Conservation (phyloP, 2,797 vertebrate genomes). For the Melopsittacus undulatus region DNA sequence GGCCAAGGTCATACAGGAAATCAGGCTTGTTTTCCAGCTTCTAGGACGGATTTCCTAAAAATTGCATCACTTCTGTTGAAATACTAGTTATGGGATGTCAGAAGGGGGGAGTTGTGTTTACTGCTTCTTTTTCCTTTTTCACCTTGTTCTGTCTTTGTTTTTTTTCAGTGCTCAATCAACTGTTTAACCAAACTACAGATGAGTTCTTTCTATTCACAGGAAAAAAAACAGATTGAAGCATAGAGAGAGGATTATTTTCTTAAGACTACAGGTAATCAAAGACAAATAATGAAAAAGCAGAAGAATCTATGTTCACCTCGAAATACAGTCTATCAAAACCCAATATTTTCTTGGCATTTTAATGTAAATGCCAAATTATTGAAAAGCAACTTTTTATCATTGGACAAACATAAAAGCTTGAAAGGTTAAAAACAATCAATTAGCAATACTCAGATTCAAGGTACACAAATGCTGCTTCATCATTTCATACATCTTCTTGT, state of each 20-base stretch:
- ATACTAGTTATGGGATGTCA: background rate
- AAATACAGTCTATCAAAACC: background rate
- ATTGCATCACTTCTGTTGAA: conserved; percentile 12
- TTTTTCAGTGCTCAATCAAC: background rate
- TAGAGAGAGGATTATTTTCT: conserved; percentile 19
- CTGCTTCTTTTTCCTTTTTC: background rate
- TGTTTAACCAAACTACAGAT: background rate
- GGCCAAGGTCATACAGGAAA: background rate
- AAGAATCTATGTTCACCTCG: background rate
- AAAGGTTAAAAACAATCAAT: conserved; percentile 12
- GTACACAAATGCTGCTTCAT: background rate
- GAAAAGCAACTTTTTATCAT: background rate
- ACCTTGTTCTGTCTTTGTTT: background rate
- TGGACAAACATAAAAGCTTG: background rate
- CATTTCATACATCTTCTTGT: background rate
- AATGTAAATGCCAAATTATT: background rate
- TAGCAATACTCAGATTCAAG: background rate
- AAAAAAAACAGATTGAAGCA: background rate
- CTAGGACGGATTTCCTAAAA: conserved; percentile 2
- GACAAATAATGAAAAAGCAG: background rate
- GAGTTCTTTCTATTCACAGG: background rate
- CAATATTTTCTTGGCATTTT: background rate
- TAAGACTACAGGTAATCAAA: background rate
- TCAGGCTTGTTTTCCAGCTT: background rate
- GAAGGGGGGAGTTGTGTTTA: background rate